Evolutionary conservation across 2,888 invertebrate species (phyloP), one percentile per base, ranked within the genome.

Genomic region (Hypselothyrea guttata): DNA sequence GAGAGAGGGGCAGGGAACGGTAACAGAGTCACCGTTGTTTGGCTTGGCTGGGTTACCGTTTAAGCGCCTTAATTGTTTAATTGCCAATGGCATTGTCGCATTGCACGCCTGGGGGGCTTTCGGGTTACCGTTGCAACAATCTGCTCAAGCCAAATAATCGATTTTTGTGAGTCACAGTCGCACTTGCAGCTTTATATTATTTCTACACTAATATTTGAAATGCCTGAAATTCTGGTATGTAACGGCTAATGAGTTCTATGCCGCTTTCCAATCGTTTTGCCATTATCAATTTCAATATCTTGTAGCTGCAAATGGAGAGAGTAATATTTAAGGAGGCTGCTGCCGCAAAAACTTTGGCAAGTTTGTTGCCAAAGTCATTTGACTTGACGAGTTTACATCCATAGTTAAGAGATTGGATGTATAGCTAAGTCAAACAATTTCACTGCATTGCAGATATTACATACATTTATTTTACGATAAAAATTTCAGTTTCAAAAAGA

Each of bases 51-150:
- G 54, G 54, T 66, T 75, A 79, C 85, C 83, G 83, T 82, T 79
- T 83, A 85, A 79, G 79, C 85, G 56, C 72, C 79, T 85, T 83
- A 79, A 79, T 85, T 79, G 85, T 72, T 83, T 82, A 78, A 84
- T 84, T 79, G 83, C 85, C 82, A 82, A 54, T 57, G 53, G 71
- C 51, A 69, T 53, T 53, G 63, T 47, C 44, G 44, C 62, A 57
- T 34, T 69, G 72, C 67, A 67, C 66, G 75, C 52, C 59, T 60
- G 77, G 59, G 46, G 48, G 57, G 51, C 56, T 74, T 66, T 64
- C 40, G 51, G 42, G 48, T 79, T 79, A 67, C 81, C 76, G 75
- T 75, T 76, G 76, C 48, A 58, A 60, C 81, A 71, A 64, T 57
- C 62, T 12, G 57, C 67, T 79, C 81, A 75, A 64, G 81, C 84